Evolutionary conservation across 1,140 invertebrate genomes (phyloP), one percentile per base, ranked within the genome.

Genomic region (Trichomalopsis sarcophagae): DNA sequence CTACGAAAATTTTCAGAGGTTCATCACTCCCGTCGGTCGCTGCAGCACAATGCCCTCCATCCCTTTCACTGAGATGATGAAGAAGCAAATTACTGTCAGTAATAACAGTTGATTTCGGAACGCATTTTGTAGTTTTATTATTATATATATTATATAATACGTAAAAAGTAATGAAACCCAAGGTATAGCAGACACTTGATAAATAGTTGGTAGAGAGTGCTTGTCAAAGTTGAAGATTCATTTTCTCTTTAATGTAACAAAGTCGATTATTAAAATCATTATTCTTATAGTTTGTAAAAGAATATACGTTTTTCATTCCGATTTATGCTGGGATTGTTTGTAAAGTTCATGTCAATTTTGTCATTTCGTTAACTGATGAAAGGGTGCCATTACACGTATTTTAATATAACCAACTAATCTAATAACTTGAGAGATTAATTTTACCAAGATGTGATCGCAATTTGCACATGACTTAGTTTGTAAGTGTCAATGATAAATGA

Each of bases 21-120:
- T 83, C 55, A 69, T 78, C 82, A 78, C 9, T 84, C 17, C 27
- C 62, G 30, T 17, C 74, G 44, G 81, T 79, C 17, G 68, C 33
- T 74, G 33, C 81, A 86, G 69, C 62, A 74, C 33, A 68, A 74
- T 75, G 21, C 73, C 74, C 21, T 82, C 62, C 80, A 17, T 82
- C 33, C 50, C 77, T 73, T 81, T 66, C 47, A 33, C 66, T 68
- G 81, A 81, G 47, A 78, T 81, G 71, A 84, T 69, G 44, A 84
- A 84, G 78, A 86, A 84, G 33, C 82, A 84, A 83, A 86, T 84
- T 81, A 83, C 62, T 83, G 50, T 86, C 69, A 79, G 68, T 86
- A 86, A 82, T 84, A 76, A 84, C 33, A 86, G 73, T 86, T 83
- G 30, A 84, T 80, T 76, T 71, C 66, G 50, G 81, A 75, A 79